phyloP scores from a whole-genome alignment of 1,140 invertebrate genomes.

The Nasonia longicornis region DNA sequence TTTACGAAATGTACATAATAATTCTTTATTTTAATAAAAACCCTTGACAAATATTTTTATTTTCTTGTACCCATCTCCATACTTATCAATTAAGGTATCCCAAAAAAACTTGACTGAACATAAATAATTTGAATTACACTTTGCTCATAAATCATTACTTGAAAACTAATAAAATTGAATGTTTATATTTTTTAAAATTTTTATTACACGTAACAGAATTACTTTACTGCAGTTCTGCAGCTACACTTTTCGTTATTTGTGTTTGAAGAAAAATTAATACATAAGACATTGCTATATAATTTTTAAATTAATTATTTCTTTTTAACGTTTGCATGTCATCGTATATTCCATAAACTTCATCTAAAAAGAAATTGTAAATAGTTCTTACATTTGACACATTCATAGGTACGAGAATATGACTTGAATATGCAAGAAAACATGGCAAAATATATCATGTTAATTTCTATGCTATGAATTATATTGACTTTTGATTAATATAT shows the following conservation, averaged over 20 bases:
- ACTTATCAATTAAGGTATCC: constrained; percentile 12
- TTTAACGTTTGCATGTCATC: background rate
- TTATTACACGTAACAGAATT: constrained; percentile 40
- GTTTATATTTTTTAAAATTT: constrained; percentile 30
- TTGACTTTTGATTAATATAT: background rate
- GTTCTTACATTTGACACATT: background rate
- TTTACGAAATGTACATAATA: constrained; percentile 47
- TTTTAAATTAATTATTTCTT: background rate
- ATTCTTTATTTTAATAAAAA: constrained; percentile 47
- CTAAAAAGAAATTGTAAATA: background rate
- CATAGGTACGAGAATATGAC: background rate
- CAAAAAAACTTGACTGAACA: background rate
- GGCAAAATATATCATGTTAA: background rate
- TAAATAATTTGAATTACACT: background rate
- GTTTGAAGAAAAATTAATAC: constrained; percentile 24
- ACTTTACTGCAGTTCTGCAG: constrained; percentile 28
- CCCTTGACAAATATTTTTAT: constrained; percentile 31
- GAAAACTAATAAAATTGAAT: background rate
- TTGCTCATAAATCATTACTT: too few species aligned
- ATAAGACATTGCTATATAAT: constrained; percentile 25
- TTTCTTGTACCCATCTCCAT: constrained; percentile 10
- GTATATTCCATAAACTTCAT: background rate
- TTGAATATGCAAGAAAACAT: background rate
- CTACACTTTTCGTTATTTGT: constrained; percentile 16
- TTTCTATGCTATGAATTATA: background rate